Evolutionary conservation across 2,113 vertebrate genomes (phyloP).

Genomic region (Dendrocopos noguchii): DNA sequence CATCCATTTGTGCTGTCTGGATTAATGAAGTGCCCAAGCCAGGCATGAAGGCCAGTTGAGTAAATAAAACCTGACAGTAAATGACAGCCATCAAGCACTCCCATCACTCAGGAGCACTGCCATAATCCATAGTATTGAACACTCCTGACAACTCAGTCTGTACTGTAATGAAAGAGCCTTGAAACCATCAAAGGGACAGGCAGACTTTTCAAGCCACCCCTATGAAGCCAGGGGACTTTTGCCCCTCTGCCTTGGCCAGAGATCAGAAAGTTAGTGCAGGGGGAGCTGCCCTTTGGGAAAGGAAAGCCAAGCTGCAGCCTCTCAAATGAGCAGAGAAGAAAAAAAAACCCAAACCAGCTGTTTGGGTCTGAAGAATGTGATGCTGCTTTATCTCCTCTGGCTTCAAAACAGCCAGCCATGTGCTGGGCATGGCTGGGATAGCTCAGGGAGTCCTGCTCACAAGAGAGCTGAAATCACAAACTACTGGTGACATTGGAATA

Average conservation of each 20-base stretch:
- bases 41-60: constrained; percentile 55
- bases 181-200: neutral
- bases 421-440: neutral
- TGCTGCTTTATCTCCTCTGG: neutral
- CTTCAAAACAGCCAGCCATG: neutral
- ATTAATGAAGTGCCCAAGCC: constrained; percentile 52
- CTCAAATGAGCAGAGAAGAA: neutral
- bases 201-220: neutral
- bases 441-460: neutral
- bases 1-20: constrained; percentile 46
- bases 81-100: constrained; percentile 64
- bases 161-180: constrained; percentile 36
- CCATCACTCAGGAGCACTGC: constrained; percentile 30
- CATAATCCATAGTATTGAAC: constrained; percentile 55
- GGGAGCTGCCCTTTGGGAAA: neutral
- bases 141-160: constrained; percentile 33
- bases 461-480: neutral
- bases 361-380: neutral
- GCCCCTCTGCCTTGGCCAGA: neutral
- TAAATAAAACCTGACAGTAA: constrained; percentile 63
- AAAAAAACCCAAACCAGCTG: no score
- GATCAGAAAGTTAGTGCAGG: neutral
- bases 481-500: neutral
- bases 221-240: fast-evolving
- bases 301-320: neutral